These are phyloP conservation scores for Syncerus caffer DNA, from an alignment of 2,797 vertebrate species.

Conservation along the genomic window DNA sequence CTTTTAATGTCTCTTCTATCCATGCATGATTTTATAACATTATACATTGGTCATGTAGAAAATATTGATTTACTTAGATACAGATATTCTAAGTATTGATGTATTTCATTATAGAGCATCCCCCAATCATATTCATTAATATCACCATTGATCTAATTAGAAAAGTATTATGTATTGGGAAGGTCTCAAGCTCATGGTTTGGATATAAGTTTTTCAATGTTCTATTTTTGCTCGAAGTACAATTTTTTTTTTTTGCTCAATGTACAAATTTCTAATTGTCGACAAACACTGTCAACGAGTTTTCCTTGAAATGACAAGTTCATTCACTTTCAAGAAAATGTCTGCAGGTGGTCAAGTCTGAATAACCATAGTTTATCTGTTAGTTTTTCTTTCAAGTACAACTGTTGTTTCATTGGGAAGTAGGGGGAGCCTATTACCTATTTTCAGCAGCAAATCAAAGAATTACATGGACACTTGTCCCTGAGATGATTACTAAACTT, in stretches of 20 bases:
- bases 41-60: neutral
- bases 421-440: neutral
- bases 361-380: neutral
- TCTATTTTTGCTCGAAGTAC: neutral
- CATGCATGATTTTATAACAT: neutral
- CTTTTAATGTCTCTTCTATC: neutral
- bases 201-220: neutral
- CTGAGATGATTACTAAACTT: neutral
- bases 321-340: neutral
- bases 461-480: neutral
- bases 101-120: neutral
- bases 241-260: neutral
- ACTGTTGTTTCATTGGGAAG: neutral
- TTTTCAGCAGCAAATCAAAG: neutral
- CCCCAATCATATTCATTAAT: neutral
- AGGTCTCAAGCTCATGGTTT: neutral
- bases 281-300: neutral
- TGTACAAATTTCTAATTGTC: neutral
- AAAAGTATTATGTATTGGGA: neutral
- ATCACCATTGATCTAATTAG: neutral
- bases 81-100: neutral
- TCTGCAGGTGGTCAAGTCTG: neutral
- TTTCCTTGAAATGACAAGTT: neutral
- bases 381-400: neutral
- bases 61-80: neutral